Evolutionary conservation across 2,113 vertebrate genomes (phyloP), one percentile per base, ranked within the genome.

Genomic region (Symphodus melops): DNA sequence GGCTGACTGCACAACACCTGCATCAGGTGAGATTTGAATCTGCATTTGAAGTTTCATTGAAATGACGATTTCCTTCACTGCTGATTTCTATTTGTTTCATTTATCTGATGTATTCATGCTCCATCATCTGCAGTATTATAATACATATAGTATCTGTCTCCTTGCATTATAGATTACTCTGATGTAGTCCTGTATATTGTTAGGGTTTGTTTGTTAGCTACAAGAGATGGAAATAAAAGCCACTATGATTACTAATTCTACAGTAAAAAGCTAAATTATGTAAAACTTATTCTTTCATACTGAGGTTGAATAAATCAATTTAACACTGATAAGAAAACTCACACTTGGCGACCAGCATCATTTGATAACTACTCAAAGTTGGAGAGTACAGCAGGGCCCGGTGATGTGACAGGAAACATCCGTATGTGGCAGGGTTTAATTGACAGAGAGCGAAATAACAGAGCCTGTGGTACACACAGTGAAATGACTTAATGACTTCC

Each of bases 401-500:
- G 51, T 54, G 52, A 3, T 11, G 20, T 28, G 14, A 69, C 62
- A 51, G 68, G 19, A 72, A 73, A 42, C 64, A 75, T 44, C 33
- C 1, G 11, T 17, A 17, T 25, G 65, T 57, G 53, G 21, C 51
- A 64, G 12, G 63, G 53, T 60, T 82, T 81, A 80, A 90, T 77
- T 83, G 82, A 71, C 67, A 14, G 64, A 55, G 36, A 77, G 52
- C 42, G 72, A 83, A 88, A 80, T 66, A 60, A 82, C 80, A 73
- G 49, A 28, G 64, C 4, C 21, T 73, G 59, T 4, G 6, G 48
- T 49, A 39, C 77, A 82, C 42, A 41, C 71, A 39, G 82, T 64
- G 79, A 77, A 89, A 88, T 84, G 75, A 68, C 72, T 59, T 88
- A 82, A 93, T 89, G 72, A 63, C 74, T 91, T 93, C 91, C 85